Base-by-base conservation (phyloP, 2,113 vertebrate genomes). In the Alouatta palliata region DNA sequence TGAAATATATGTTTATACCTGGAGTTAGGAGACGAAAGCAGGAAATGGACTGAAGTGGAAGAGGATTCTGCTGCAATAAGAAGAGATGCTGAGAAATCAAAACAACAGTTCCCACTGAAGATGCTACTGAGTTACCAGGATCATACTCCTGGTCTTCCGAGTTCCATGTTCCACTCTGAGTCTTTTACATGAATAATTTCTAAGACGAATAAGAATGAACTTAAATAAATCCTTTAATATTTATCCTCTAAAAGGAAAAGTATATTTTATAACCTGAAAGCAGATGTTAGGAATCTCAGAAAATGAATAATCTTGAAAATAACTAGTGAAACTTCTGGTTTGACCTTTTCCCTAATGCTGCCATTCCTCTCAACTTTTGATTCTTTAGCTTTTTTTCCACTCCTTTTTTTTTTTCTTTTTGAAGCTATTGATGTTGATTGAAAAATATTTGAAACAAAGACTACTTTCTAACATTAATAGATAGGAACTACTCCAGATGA, bases 1-100 rank as follows among this genome's bases (percentile, higher is more conserved):
- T 81, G 3, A n/a, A 70, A 64, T 32, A 16, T 45, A 37, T 13
- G 2, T 6, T 35, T 75, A 30, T 4, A 32, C 14, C 11, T 43
- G 43, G 35, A n/a, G 6, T 5, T 66, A 73, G 52, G 75, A 77
- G 32, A 30, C 3, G 61, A 54, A 32, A 20, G n/a, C 21, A 73
- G 11, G 21, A 23, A 80, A 27, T 17, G 6, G 8, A 54, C 2
- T 27, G 8, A 0, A 19, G 2, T 8, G 40, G 1, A 52, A 68
- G 19, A 40, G 8, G 5, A 8, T 45, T 84, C 32, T 95, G 61
- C 21, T 43, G n/a, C 54, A 35, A 19, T 17, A 71, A 58, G 54
- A 76, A 54, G 14, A 66, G 43, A 40, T 43, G 16, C 25, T 9
- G 3, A 25, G 19, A 20, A 88, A 37, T 25, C 45, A 77, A 68